Conservation (phyloP, 1,140 invertebrate genomes). For the Conus betulinus region DNA sequence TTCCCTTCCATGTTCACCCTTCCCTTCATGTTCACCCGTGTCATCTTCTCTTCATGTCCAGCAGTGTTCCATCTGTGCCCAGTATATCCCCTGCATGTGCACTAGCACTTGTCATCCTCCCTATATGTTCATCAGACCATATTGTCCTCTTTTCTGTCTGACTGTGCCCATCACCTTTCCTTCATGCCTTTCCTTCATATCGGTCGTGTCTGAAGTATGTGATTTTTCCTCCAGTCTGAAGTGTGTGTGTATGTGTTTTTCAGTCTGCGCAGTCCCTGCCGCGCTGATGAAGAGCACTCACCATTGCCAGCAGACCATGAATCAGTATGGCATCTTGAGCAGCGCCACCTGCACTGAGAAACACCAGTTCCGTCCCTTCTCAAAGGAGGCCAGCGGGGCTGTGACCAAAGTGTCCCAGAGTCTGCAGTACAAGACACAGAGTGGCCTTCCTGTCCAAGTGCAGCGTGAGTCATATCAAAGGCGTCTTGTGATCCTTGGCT, state of each 20-base stretch:
- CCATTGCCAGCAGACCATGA: constrained; percentile 87
- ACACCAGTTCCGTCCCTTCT: constrained; percentile 88
- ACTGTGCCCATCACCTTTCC: not conserved
- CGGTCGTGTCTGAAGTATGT: not conserved
- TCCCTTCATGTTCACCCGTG: not conserved
- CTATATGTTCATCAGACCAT: not conserved
- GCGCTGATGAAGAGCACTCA: constrained; percentile 84
- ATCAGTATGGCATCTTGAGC: constrained; percentile 84
- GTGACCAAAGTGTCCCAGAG: constrained; percentile 81
- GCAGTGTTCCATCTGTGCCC: too few relatives aligned
- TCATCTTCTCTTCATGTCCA: not conserved
- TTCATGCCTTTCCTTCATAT: not conserved
- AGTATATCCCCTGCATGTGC: not conserved
- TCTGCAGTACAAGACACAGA: constrained; percentile 69
- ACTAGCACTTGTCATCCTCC: not conserved
- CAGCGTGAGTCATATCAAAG: not conserved
- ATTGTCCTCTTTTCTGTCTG: not conserved
- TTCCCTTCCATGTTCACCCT: too few relatives aligned
- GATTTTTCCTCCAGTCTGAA: not conserved
- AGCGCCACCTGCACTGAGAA: constrained; percentile 84
- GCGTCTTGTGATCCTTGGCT: not conserved
- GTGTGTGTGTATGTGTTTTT: not conserved
- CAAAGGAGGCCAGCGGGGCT: constrained; percentile 84
- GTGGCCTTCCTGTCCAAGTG: too few relatives aligned
- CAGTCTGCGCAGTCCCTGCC: constrained; percentile 86